phyloP scores from a whole-genome alignment of 1,140 invertebrate species.

The Protaetia brevitarsis region DNA sequence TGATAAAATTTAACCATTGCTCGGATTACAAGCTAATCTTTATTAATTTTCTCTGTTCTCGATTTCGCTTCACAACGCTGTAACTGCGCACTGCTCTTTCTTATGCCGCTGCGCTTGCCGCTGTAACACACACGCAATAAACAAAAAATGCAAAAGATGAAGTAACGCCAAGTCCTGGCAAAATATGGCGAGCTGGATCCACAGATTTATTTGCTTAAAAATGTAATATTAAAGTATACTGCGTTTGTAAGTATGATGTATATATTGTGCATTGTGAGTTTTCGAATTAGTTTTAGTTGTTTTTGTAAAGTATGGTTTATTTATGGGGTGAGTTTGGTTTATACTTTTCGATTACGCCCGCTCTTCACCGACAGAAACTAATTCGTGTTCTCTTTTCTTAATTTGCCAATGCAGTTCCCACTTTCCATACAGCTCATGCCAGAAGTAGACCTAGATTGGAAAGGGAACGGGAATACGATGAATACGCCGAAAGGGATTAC shows the following conservation, averaged over 20 bases:
- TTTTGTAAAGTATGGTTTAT: conserved; percentile 9
- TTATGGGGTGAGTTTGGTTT: conserved; percentile 18
- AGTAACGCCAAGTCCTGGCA: conserved; percentile 44
- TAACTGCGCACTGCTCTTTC: conserved; percentile 30
- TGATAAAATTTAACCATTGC: neutral
- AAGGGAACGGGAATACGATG: conserved; percentile 49
- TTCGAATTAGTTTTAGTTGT: conserved; percentile 11
- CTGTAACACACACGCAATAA: conserved; percentile 35
- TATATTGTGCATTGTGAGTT: conserved; percentile 22
- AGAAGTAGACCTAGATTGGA: conserved; percentile 45
- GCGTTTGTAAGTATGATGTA: conserved; percentile 11
- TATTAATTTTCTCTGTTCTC: conserved; percentile 39
- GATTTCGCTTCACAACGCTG: conserved; percentile 36
- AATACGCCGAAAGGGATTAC: conserved; percentile 44
- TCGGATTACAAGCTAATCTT: conserved; percentile 3
- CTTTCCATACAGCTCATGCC: conserved; percentile 43
- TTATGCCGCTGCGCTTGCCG: conserved; percentile 37
- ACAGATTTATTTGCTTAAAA: conserved; percentile 47
- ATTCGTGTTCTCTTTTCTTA: conserved; percentile 20
- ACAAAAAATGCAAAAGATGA: conserved; percentile 31
- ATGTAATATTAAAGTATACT: conserved; percentile 13
- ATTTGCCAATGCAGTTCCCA: conserved; percentile 36
- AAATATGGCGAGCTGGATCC: conserved; percentile 46
- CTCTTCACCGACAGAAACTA: neutral
- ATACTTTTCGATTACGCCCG: neutral